These are phyloP conservation scores for Sebastolobus alascanus DNA, from an alignment of 2,797 vertebrate species.

Conservation along the genomic window DNA sequence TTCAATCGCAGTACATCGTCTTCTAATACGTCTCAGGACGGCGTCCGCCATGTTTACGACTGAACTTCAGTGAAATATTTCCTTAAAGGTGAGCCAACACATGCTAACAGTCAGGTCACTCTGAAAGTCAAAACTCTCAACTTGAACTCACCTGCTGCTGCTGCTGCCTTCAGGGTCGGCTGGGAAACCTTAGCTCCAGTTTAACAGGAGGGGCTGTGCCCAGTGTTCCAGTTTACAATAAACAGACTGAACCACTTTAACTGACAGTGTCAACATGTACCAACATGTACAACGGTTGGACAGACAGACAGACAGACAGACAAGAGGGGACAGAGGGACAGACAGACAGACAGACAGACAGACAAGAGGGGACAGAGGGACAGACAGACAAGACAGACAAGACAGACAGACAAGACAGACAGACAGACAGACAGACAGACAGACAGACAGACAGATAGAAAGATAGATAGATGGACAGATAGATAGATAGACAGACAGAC, in stretches of 20 bases:
- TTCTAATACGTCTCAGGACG: neutral
- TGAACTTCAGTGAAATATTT: neutral
- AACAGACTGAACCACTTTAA: neutral
- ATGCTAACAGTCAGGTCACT: neutral
- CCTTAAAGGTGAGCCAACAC: neutral
- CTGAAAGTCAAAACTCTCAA: constrained; percentile 4
- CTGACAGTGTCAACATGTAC: neutral
- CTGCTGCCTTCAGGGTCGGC: constrained; percentile 28
- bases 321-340: no score
- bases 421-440: no score
- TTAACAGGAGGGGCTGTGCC: neutral
- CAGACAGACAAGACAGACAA: no score
- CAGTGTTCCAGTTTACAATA: constrained; percentile 6
- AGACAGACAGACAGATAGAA: no score
- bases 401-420: no score
- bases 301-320: neutral
- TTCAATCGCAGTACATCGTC: neutral
- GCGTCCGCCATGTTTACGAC: neutral
- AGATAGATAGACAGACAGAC: no score
- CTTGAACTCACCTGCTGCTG: neutral
- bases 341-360: no score
- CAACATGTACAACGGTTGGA: neutral
- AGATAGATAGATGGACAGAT: no score
- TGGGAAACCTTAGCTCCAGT: constrained; percentile 21
- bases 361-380: no score